Evolutionary conservation across 2,113 vertebrate genomes (phyloP), one percentile per base, ranked within the genome.

Genomic region (Tachysurus vachellii): DNA sequence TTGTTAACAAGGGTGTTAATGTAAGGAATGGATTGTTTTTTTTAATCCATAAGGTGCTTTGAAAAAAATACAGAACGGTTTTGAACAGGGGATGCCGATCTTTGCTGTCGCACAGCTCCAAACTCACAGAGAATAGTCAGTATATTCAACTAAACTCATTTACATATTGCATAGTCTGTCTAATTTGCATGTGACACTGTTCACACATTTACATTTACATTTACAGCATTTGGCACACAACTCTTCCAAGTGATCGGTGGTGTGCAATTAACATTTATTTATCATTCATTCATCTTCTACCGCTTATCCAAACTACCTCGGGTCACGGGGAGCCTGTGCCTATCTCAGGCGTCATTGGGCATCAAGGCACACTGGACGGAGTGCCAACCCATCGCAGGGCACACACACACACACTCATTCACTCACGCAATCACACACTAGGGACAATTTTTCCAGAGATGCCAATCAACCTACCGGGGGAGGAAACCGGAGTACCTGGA

Each of bases 1-100:
- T 98, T 91, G 97, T 96, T 93, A 95, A 93, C 95, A 99, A 99
- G 94, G 98, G 77, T 3, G 62, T 92, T 75, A 95, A 94, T 92
- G 95, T 95, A 82, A 2, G 0, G 28, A 13, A 62, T 61, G 4
- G 1, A n/a, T 44, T 4, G 0, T 68, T 68, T 31, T 68, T 44
- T 70, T 16, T 36, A 70, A 36, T 36, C 68, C 5, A 19, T 70
- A 42, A 64, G 11, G 61, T 64, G 61, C 10, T 62, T 23, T 62
- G 8, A 56, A 56, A 14, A 56, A 56, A 56, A 56, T 16, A 56
- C 12, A 56, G 16, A 56, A 56, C 16, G 59, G 17, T 61, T 61
- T 21, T 61, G 5, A 21, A 66, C 64, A 28, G 26, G 26, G 61
- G 61, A 5, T 71, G 31, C 7, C 36, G 42, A 3, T 5, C 36